Conservation (phyloP, 2,797 vertebrate species). For the Mastacembelus armatus region DNA sequence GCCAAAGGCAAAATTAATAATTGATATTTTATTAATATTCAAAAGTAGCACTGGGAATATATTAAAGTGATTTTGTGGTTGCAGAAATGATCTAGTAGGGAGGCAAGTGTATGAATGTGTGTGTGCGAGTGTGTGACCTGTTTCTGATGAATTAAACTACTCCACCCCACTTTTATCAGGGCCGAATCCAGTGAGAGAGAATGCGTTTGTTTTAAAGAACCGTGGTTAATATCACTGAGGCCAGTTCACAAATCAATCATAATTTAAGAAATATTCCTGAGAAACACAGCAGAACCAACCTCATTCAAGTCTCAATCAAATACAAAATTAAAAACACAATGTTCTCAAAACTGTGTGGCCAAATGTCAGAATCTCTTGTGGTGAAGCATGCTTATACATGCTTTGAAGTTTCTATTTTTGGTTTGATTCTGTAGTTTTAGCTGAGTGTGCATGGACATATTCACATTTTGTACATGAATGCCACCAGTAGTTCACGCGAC, state of each 20-base stretch:
- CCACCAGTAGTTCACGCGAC: constrained; percentile 11
- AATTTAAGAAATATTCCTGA: constrained; percentile 10
- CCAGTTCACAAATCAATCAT: constrained; percentile 15
- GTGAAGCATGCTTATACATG: not conserved
- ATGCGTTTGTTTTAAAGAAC: constrained; percentile 31
- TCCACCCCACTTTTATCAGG: constrained; percentile 69
- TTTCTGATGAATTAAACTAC: constrained; percentile 82
- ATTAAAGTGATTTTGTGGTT: constrained; percentile 97
- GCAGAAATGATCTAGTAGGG: constrained; percentile 89
- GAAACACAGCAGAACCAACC: not conserved
- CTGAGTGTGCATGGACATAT: not conserved
- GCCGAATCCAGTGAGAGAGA: constrained; percentile 42
- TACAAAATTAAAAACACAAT: not conserved
- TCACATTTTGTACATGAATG: not conserved
- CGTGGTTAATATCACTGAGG: constrained; percentile 8
- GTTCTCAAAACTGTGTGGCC: not conserved
- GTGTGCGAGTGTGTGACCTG: constrained; percentile 61
- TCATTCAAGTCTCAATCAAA: constrained; percentile 1
- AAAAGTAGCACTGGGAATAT: constrained; percentile 99
- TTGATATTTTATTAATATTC: constrained; percentile 99
- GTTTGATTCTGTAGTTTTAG: not conserved
- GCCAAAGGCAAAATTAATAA: constrained; percentile 99
- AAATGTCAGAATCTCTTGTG: not conserved
- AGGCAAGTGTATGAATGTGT: constrained; percentile 1
- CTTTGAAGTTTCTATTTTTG: not conserved